These are phyloP conservation scores for Steinernema carpocapsae DNA, from an alignment of 2,888 invertebrate species.

Conservation along the genomic window DNA sequence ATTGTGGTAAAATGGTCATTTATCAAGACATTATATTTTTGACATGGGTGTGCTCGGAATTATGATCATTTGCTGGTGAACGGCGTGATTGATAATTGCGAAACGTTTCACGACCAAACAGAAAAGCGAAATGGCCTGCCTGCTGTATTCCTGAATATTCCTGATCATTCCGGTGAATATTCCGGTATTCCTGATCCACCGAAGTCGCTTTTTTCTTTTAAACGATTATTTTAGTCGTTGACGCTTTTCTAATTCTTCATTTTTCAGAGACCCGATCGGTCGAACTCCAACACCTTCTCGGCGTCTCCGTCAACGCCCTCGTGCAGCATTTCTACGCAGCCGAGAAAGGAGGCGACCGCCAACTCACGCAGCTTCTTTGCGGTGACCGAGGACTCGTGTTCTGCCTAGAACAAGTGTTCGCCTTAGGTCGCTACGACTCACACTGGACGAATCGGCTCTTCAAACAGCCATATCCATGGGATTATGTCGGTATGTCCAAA, in stretches of 20 bases:
- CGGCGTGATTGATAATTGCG: too few relatives aligned
- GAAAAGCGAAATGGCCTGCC: too few relatives aligned
- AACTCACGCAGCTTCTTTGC: constrained; percentile 86
- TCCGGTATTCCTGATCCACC: too few relatives aligned
- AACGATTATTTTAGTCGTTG: neutral
- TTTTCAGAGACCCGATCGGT: constrained; percentile 45
- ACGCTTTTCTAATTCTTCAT: neutral
- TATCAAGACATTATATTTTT: too few relatives aligned
- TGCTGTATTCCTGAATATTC: neutral
- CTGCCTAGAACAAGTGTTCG: constrained; percentile 90
- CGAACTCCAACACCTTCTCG: constrained; percentile 77
- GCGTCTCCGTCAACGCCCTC: constrained; percentile 92
- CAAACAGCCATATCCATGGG: constrained; percentile 95
- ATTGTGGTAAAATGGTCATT: too few relatives aligned
- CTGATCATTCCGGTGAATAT: too few relatives aligned
- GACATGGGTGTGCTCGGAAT: too few relatives aligned
- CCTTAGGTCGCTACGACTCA: constrained; percentile 84
- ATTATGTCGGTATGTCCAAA: constrained; percentile 82
- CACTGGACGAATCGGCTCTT: constrained; percentile 91
- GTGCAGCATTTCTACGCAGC: constrained; percentile 84
- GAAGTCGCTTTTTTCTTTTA: neutral
- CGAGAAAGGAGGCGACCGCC: constrained; percentile 39
- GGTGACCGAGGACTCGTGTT: constrained; percentile 92
- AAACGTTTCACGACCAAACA: too few relatives aligned
- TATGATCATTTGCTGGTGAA: too few relatives aligned